Percentiles rank a stretch among this genome's conserved stretches.
Conservation (phyloP, 2,113 vertebrate species). For the Setophaga coronata region DNA sequence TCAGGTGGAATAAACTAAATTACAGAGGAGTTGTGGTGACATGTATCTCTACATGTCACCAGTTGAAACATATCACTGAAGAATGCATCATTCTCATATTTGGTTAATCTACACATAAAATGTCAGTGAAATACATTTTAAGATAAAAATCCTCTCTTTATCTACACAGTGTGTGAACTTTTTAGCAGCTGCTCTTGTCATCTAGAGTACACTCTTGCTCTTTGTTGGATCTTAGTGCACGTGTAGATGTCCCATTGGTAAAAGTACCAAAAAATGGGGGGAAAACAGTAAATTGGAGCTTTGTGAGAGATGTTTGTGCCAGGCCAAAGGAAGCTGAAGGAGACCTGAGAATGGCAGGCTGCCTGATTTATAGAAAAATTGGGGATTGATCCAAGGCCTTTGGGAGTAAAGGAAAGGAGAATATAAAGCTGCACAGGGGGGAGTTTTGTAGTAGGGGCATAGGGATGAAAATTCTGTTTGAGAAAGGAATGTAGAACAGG, state of each 20-base stretch:
- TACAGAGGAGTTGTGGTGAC: neutral
- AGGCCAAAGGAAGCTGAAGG: neutral
- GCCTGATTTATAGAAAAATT: rapidly evolving
- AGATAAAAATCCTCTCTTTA: neutral
- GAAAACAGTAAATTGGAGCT: neutral
- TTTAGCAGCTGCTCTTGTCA: neutral
- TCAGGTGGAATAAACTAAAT: neutral
- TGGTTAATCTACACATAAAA: neutral
- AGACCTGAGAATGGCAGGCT: neutral
- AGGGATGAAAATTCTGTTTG: neutral
- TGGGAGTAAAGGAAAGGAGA: neutral
- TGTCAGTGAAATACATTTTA: neutral
- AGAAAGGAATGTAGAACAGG: neutral
- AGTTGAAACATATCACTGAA: neutral
- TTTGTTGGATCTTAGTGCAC: neutral
- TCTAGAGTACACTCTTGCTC: neutral
- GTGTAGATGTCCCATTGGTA: neutral
- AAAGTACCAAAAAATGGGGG: neutral
- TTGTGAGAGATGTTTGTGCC: neutral
- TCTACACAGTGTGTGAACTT: neutral
- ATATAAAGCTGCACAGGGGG: neutral
- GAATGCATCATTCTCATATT: neutral
- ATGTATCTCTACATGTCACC: neutral
- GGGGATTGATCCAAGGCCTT: neutral
- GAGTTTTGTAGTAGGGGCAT: neutral